phyloP scores from a whole-genome alignment of 2,888 invertebrate genomes.

The Clistopyga incitator region DNA sequence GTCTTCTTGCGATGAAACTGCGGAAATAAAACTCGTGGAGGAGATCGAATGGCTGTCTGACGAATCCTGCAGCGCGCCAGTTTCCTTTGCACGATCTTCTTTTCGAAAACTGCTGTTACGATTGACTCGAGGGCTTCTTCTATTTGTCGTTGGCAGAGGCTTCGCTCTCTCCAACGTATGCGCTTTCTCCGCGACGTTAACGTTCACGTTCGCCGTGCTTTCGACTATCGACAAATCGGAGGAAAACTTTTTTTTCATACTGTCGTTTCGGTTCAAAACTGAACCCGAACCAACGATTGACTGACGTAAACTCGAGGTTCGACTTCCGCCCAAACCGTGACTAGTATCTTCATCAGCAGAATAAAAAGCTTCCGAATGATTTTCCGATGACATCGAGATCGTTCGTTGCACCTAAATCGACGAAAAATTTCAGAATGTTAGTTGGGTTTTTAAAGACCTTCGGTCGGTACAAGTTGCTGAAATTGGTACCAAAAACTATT shows the following conservation, averaged over 20 bases:
- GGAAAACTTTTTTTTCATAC: conserved; percentile 86
- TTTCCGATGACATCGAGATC: conserved; percentile 94
- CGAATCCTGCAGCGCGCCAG: conserved; percentile 84
- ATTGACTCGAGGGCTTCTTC: conserved; percentile 76
- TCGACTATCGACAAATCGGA: conserved; percentile 86
- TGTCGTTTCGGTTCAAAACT: conserved; percentile 82
- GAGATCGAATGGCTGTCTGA: conserved; percentile 93
- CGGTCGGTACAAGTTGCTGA: not conserved
- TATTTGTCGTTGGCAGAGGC: conserved; percentile 71
- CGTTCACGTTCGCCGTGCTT: conserved; percentile 76
- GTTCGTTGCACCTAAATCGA: conserved; percentile 89
- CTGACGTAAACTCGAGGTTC: conserved; percentile 89
- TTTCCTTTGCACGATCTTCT: conserved; percentile 70
- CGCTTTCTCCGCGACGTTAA: conserved; percentile 78
- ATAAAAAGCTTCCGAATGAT: conserved; percentile 96
- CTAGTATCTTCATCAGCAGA: conserved; percentile 96
- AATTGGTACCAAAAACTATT: conserved; percentile 10
- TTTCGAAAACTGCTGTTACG: conserved; percentile 71
- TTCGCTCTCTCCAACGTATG: conserved; percentile 81
- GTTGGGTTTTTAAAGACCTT: not conserved
- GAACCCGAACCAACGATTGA: conserved; percentile 88
- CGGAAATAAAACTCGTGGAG: conserved; percentile 94
- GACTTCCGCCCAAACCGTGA: conserved; percentile 86
- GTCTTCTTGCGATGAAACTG: conserved; percentile 96
- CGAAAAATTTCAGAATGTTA: not conserved